phyloP scores from a whole-genome alignment of 2,797 vertebrate species.

The Decapterus maruadsi region DNA sequence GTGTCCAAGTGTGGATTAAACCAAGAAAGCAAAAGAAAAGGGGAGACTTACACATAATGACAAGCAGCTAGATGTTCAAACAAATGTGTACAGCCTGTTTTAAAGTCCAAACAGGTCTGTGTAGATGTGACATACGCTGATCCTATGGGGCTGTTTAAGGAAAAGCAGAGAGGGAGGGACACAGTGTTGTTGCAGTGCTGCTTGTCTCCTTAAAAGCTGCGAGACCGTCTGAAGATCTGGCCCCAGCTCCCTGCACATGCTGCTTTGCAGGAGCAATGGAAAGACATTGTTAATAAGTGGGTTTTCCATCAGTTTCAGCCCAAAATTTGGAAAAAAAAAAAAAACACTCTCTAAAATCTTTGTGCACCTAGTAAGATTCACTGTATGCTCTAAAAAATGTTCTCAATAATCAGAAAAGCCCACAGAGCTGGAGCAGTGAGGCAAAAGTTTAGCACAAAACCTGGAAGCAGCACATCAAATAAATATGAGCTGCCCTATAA shows the following conservation, averaged over 20 bases:
- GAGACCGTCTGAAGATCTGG: slow-evolving; percentile 19
- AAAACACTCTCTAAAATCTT: too few species aligned
- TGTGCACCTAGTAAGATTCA: too few species aligned
- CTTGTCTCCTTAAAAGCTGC: slow-evolving; percentile 15
- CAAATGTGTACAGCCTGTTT: slow-evolving; percentile 19
- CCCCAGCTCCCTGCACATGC: background rate
- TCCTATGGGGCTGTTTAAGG: slow-evolving; percentile 21
- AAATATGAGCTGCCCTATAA: background rate
- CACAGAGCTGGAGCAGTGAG: too few species aligned
- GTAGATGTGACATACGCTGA: slow-evolving; percentile 3
- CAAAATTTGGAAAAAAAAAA: background rate
- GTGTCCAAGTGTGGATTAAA: slow-evolving; percentile 72
- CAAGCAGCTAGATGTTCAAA: slow-evolving; percentile 39
- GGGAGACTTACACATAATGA: slow-evolving; percentile 56
- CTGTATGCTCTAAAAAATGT: background rate
- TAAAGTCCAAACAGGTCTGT: slow-evolving; percentile 31
- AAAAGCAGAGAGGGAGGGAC: background rate
- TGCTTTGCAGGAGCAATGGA: background rate
- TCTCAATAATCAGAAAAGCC: background rate
- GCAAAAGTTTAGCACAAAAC: background rate
- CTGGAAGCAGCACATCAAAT: background rate
- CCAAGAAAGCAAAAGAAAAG: slow-evolving; percentile 57
- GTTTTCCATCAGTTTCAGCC: background rate
- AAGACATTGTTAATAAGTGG: too few species aligned
- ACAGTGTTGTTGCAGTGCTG: slow-evolving; percentile 42